phyloP scores from a whole-genome alignment of 1,140 invertebrate genomes.

The Drosophila eugracilis region DNA sequence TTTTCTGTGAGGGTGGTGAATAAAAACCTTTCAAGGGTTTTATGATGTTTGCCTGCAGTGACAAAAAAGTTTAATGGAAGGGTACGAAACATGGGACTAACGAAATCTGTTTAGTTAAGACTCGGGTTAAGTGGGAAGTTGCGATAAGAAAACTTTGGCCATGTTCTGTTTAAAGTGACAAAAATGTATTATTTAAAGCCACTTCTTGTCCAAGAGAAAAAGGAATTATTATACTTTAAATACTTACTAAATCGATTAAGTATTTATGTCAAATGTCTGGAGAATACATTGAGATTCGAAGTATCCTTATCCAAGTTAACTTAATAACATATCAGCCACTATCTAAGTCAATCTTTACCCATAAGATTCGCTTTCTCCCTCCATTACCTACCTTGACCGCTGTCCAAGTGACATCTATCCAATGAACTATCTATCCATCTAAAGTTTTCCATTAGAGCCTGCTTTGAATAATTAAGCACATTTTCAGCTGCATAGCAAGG shows the following conservation, averaged over 20 bases:
- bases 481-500: constrained; percentile 28
- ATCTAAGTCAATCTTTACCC: constrained; percentile 15
- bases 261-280: neutral
- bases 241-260: too few relatives aligned
- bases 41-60: constrained; percentile 64
- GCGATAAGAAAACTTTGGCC: neutral
- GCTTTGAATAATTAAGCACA: constrained; percentile 48
- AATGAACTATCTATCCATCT: neutral
- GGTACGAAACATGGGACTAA: neutral
- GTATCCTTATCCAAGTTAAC: neutral
- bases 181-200: neutral
- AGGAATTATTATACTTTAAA: too few relatives aligned
- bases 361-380: neutral
- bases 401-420: constrained; percentile 23
- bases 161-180: neutral
- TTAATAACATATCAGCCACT: neutral
- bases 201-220: neutral
- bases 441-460: constrained; percentile 28
- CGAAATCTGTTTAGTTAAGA: neutral
- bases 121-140: constrained; percentile 8
- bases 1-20: constrained; percentile 11
- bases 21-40: constrained; percentile 48
- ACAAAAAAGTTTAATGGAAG: constrained; percentile 24
- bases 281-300: neutral
- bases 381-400: neutral